Base-by-base conservation (phyloP, 2,888 invertebrate species). In the Geophilus truncorum region DNA sequence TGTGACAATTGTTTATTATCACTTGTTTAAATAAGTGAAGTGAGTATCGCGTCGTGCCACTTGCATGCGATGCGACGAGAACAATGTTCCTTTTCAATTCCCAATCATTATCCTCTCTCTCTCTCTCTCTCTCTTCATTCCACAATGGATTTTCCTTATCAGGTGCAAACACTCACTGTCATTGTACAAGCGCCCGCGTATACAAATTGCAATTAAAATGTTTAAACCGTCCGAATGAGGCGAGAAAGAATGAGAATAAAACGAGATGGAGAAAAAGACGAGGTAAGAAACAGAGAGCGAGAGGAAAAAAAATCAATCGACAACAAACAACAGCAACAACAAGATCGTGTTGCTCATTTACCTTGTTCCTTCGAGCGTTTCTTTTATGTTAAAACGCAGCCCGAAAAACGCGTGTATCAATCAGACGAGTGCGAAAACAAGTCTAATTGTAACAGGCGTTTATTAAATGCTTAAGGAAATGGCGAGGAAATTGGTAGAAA, bases 121-220 rank as follows among this genome's bases (percentile, higher is more conserved):
- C n/a, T 70, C 28, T 25, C 28, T n/a, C 70, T 70, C 10, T 70
- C 62, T 62, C 28, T 25, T 23, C 28, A 12, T 25, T 70, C 28
- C 70, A 70, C 70, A 70, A 70, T 70, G 70, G 70, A 25, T 70
- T 70, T 70, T 70, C 70, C 70, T 70, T 70, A 70, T 70, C 70
- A 70, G 70, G 70, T 70, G 70, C 25, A 70, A 70, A 70, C 70
- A 70, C 70, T 70, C 70, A 70, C 70, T 70, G 25, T 70, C 70
- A 70, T 70, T 70, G 70, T 70, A 70, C 28, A 70, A 10, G 57
- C 7, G 7, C 4, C 25, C 15, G 25, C 10, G 70, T 70, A 70
- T 23, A 70, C 70, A 28, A 23, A 28, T 70, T 70, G 70, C 70
- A 70, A 70, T 70, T 70, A 70, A 70, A 70, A 70, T 70, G n/a